A percentile compares a stretch with the other conserved stretches of the same genome.
Conservation (phyloP, 2,113 vertebrate species). For the Myocastor coypus region DNA sequence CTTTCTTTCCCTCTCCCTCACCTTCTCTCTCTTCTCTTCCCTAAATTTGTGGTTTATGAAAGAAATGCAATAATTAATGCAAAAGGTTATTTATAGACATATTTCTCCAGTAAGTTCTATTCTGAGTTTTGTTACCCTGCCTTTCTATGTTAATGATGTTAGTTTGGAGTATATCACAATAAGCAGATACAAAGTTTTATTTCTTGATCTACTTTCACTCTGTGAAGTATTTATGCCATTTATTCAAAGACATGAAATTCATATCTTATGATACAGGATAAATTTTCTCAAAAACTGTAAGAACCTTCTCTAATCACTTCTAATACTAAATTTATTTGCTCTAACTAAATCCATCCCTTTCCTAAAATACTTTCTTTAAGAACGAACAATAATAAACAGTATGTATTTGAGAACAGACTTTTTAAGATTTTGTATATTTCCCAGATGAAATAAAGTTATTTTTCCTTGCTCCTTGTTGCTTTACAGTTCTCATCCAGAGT, state of each 20-base stretch:
- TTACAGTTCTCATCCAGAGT: no score
- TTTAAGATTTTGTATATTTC: neutral
- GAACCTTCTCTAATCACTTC: neutral
- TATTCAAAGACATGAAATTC: neutral
- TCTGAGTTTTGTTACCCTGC: neutral
- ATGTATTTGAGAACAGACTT: neutral
- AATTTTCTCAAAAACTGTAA: no score
- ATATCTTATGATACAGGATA: neutral
- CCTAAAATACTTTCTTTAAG: neutral
- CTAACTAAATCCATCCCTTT: neutral
- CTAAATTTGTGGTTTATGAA: neutral
- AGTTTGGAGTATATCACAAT: neutral
- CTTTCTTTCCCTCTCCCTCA: no score
- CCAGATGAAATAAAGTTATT: no score
- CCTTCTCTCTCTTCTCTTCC: no score
- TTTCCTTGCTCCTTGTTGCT: no score
- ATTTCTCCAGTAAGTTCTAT: neutral
- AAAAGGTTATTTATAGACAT: neutral
- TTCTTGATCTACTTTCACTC: neutral
- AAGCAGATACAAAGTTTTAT: neutral
- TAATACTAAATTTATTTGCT: neutral
- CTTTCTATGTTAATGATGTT: neutral
- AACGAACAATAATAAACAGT: neutral
- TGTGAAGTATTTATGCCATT: neutral
- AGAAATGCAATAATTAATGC: neutral